phyloP scores from a whole-genome alignment of 2,113 vertebrate species.

The Cnemophilus loriae region DNA sequence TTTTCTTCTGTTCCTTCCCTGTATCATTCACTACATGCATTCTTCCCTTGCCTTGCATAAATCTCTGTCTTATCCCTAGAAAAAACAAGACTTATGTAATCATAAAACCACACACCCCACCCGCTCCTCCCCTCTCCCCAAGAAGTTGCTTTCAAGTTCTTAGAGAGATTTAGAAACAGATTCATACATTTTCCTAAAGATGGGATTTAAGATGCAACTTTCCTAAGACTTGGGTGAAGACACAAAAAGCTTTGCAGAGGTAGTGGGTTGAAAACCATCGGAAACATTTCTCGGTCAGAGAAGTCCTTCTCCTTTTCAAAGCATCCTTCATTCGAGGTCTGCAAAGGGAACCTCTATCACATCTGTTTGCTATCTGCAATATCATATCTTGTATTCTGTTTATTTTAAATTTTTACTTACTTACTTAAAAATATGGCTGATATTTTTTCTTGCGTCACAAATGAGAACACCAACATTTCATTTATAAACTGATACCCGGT shows the following conservation, averaged over 20 bases:
- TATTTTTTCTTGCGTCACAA: not conserved
- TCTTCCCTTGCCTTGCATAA: constrained; percentile 48
- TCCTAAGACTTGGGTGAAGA: not conserved
- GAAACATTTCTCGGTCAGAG: not conserved
- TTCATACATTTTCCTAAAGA: not conserved
- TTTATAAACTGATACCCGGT: constrained; percentile 36
- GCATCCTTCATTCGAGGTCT: not conserved
- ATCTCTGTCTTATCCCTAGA: constrained; percentile 56
- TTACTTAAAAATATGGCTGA: constrained; percentile 9
- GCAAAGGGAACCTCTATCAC: not conserved
- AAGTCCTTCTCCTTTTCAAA: not conserved
- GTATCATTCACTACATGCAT: constrained; percentile 38
- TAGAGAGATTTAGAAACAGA: not conserved
- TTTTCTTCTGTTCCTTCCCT: constrained; percentile 36
- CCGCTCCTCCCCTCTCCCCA: not conserved
- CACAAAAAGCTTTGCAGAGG: not conserved
- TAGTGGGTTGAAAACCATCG: not conserved
- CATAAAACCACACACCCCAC: not conserved
- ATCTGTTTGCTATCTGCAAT: not conserved
- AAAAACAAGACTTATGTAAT: constrained; percentile 13
- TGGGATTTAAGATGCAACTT: not conserved
- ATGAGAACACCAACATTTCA: constrained; percentile 19
- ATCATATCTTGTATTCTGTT: not conserved
- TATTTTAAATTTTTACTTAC: not conserved
- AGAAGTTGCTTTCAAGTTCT: not conserved